A percentile compares a stretch with the other conserved stretches of the same genome.
Evolutionary conservation across 1,140 invertebrate species (phyloP).

Genomic region (Papilio polytes): DNA sequence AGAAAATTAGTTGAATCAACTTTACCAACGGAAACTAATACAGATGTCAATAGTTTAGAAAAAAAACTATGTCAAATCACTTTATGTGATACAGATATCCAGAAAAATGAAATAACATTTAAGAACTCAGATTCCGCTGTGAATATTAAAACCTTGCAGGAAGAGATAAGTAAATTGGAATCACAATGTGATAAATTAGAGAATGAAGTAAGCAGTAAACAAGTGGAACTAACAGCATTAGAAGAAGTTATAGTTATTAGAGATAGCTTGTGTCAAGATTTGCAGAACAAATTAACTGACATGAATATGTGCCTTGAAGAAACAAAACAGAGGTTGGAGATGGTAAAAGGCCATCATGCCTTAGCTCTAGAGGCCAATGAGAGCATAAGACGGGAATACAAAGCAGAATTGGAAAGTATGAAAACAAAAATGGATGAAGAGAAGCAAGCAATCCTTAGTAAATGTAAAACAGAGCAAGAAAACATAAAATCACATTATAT

Average conservation of each 20-base stretch:
- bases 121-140: slow-evolving; percentile 40
- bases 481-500: slow-evolving; percentile 67
- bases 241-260: slow-evolving; percentile 76
- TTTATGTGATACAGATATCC: slow-evolving; percentile 46
- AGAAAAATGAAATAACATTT: slow-evolving; percentile 43
- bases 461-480: slow-evolving; percentile 73
- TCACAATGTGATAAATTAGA: slow-evolving; percentile 70
- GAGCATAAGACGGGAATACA: slow-evolving; percentile 79
- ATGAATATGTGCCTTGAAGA: slow-evolving; percentile 69
- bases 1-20: slow-evolving; percentile 56
- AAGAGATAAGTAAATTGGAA: slow-evolving; percentile 63
- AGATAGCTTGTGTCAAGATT: slow-evolving; percentile 76
- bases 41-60: slow-evolving; percentile 51
- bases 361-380: slow-evolving; percentile 81
- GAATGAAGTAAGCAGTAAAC: slow-evolving; percentile 69
- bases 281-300: slow-evolving; percentile 74
- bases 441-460: slow-evolving; percentile 68
- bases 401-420: slow-evolving; percentile 74
- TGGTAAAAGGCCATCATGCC: slow-evolving; percentile 81
- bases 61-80: slow-evolving; percentile 55
- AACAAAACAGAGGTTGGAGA: slow-evolving; percentile 75
- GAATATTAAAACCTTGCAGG: slow-evolving; percentile 54
- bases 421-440: slow-evolving; percentile 79
- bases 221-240: slow-evolving; percentile 72
- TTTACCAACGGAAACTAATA: slow-evolving; percentile 44